Evolutionary conservation across 2,113 vertebrate species (phyloP).

Genomic region (Oplegnathus fasciatus): DNA sequence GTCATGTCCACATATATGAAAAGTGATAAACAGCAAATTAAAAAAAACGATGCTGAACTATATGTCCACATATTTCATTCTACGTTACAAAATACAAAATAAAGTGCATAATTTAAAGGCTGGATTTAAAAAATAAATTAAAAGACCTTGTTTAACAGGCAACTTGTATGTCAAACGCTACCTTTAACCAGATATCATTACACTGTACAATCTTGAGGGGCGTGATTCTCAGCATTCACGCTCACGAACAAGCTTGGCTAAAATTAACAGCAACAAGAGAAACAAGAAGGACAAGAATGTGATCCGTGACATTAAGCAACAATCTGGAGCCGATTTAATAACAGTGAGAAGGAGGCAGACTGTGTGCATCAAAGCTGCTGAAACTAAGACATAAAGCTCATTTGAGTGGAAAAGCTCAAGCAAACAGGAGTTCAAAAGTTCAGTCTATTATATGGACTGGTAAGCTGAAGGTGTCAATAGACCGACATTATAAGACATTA

Average conservation of each 20-base stretch:
- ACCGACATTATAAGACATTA: neutral
- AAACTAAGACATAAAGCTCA: constrained; percentile 24
- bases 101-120: constrained; percentile 57
- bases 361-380: constrained; percentile 19
- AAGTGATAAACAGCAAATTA: constrained; percentile 23
- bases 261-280: constrained; percentile 21
- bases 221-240: neutral
- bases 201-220: neutral
- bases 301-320: constrained; percentile 18
- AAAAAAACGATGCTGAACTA: neutral
- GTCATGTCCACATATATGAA: constrained; percentile 2
- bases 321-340: constrained; percentile 13
- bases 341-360: constrained; percentile 6
- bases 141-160: constrained; percentile 1
- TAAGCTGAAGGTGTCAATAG: constrained; percentile 3
- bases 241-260: constrained; percentile 6
- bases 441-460: neutral
- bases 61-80: constrained; percentile 16
- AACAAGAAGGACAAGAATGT: constrained; percentile 15
- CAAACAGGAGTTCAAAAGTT: constrained; percentile 43
- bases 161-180: neutral
- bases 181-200: constrained; percentile 15
- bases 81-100: constrained; percentile 37
- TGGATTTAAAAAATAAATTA: constrained; percentile 29
- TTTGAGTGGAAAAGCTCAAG: constrained; percentile 23